Conservation (phyloP, 2,888 invertebrate genomes). For the Agapostemon virescens region DNA sequence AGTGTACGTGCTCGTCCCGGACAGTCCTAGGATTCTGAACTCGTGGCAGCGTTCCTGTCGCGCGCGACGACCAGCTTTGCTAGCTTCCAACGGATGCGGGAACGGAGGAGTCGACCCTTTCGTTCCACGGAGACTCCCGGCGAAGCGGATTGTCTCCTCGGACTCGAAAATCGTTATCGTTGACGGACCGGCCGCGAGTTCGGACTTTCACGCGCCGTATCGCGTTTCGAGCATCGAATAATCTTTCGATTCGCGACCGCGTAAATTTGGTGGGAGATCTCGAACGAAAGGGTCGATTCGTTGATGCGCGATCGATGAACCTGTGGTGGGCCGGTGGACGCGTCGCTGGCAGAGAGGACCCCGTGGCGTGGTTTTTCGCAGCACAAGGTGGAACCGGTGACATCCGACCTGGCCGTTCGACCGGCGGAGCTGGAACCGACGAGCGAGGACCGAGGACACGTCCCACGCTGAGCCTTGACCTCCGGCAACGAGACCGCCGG, state of each 20-base stretch:
- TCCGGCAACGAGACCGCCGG: conserved; percentile 35
- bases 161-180: background rate
- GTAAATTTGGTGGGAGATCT: background rate
- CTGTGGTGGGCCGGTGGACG: conserved; percentile 20
- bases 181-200: background rate
- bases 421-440: conserved; percentile 1
- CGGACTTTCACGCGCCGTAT: background rate
- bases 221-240: background rate
- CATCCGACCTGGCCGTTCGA: background rate
- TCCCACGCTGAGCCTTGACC: conserved; percentile 30
- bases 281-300: conserved; percentile 23
- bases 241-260: too few relatives aligned
- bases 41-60: conserved; percentile 19
- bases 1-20: background rate
- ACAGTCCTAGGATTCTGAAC: conserved; percentile 11
- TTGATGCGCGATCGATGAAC: conserved; percentile 10
- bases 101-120: conserved; percentile 8
- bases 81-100: background rate
- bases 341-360: background rate
- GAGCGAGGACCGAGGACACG: conserved; percentile 28
- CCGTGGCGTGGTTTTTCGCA: background rate
- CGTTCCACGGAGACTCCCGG: background rate
- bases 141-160: background rate
- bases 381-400: background rate
- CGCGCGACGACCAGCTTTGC: background rate